Evolutionary conservation across 2,113 vertebrate genomes (phyloP).

Genomic region (Fregetta grallaria): DNA sequence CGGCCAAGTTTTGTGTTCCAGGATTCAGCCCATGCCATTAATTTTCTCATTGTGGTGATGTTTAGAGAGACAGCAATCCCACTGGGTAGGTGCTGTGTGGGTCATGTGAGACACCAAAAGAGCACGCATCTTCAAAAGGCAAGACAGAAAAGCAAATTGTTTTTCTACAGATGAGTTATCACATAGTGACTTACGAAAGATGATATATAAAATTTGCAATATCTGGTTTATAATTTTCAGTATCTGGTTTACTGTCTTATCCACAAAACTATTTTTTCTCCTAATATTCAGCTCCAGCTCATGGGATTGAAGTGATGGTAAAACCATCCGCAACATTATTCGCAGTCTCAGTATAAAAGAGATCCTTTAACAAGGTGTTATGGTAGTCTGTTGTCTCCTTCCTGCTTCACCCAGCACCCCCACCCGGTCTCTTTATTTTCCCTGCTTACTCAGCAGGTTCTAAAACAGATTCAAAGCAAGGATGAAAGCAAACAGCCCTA

Average conservation of each 20-base stretch:
- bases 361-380: neutral
- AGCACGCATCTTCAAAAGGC: neutral
- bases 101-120: neutral
- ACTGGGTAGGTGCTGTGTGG: neutral
- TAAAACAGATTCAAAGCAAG: neutral
- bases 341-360: neutral
- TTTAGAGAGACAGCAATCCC: neutral
- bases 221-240: neutral
- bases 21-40: neutral
- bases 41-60: neutral
- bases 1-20: neutral
- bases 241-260: neutral
- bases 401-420: neutral
- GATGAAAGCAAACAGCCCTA: neutral
- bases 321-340: neutral
- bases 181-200: neutral
- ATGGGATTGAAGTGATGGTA: neutral
- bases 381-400: neutral
- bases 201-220: neutral
- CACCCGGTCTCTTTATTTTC: neutral
- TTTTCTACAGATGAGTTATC: neutral
- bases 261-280: neutral
- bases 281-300: neutral
- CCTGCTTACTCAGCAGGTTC: conserved; percentile 5
- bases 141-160: neutral